Percentiles rank a stretch among this genome's conserved stretches.
These are phyloP conservation scores for Petroica traversi DNA, from an alignment of 2,113 vertebrate genomes.

Conservation along the genomic window DNA sequence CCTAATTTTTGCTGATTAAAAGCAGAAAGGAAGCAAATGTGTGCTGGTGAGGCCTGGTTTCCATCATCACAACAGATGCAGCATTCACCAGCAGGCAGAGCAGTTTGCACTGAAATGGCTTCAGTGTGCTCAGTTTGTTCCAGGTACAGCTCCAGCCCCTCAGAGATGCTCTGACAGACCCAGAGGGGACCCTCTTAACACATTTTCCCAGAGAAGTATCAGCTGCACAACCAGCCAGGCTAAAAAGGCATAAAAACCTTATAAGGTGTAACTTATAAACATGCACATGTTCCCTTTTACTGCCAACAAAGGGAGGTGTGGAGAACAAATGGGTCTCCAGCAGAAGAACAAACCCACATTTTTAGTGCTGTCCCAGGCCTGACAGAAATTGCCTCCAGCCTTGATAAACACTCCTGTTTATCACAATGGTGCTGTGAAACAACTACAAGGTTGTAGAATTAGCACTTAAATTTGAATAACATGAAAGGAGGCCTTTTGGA, in stretches of 20 bases:
- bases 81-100: background rate
- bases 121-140: background rate
- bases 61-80: background rate
- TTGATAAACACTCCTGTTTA: background rate
- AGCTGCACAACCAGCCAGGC: background rate
- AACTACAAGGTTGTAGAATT: background rate
- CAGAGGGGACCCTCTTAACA: background rate
- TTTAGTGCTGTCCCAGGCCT: background rate
- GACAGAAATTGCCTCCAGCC: background rate
- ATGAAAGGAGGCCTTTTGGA: background rate
- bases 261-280: background rate
- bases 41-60: background rate
- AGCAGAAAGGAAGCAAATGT: background rate
- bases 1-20: slow-evolving; percentile 32
- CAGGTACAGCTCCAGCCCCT: background rate
- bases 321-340: background rate
- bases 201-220: background rate
- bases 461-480: background rate
- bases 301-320: background rate
- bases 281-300: background rate
- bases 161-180: background rate
- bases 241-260: background rate
- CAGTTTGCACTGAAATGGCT: background rate
- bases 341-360: background rate
- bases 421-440: background rate